phyloP scores from a whole-genome alignment of 2,888 invertebrate species.

The Eupithecia subfuscata region DNA sequence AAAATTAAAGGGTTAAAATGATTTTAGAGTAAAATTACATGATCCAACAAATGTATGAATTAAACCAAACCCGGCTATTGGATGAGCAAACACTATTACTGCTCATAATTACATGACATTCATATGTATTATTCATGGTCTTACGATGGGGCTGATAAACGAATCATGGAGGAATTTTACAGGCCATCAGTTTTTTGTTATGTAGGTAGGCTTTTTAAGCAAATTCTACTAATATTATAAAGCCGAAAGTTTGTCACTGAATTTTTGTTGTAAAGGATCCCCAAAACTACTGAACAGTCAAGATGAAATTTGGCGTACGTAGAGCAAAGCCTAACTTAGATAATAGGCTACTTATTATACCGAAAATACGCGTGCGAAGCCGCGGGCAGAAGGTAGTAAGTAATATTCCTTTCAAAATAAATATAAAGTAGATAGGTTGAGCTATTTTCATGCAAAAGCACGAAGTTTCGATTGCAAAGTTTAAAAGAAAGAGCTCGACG shows the following conservation, averaged over 20 bases:
- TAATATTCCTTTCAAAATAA: background rate
- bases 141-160: background rate
- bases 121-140: slow-evolving; percentile 28
- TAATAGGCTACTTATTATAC: too few species aligned
- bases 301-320: too few species aligned
- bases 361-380: too few species aligned
- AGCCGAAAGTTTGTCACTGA: too few species aligned
- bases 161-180: background rate
- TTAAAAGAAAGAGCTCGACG: slow-evolving; percentile 6
- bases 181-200: background rate
- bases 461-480: slow-evolving; percentile 2
- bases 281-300: too few species aligned
- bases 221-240: background rate
- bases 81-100: slow-evolving; percentile 49
- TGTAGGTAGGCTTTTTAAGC: background rate
- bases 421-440: background rate
- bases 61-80: background rate
- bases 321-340: too few species aligned
- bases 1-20: background rate
- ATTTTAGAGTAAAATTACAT: slow-evolving; percentile 1
- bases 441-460: background rate
- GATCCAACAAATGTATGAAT: background rate
- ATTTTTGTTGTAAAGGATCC: too few species aligned
- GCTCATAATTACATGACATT: slow-evolving; percentile 45
- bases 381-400: background rate